Base-by-base conservation (phyloP, 2,888 invertebrate genomes). In the Ariolimax columbianus region DNA sequence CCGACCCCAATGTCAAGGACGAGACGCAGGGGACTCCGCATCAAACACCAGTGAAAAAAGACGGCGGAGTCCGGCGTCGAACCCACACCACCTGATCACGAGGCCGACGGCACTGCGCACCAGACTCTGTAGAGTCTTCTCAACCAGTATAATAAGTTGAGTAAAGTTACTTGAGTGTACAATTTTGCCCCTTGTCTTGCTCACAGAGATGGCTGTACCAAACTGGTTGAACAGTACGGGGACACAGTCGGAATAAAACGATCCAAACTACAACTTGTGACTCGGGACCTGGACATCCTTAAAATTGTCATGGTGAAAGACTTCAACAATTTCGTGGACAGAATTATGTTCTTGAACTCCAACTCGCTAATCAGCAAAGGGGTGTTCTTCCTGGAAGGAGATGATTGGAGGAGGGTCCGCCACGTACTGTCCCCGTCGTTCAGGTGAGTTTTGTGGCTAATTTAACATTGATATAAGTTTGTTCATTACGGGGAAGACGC, bases 261-360 rank as follows among this genome's bases (percentile, higher is more conserved):
- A 11, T 55, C 26, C 36, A 23, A 23, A 4, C 7, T 79, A 26
- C 33, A 55, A 33, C 73, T 84, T 0, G 26, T 84, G 30, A 79
- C 84, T 0, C 72, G 84, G 1, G 84, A 84, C 38, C 36, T 84
- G n/a, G 79, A 78, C 33, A 30, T 84, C 30, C 63, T 84, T 0
- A 79, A 73, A 26, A 26, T 43, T 23, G 68, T 84, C 68, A 70
- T 84, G 84, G 79, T 79, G 30, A 84, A 84, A 59, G 84, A 84
- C 43, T 84, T 84, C 63, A 84, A 79, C n/a, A 79, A 84, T 79
- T 84, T 84, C n/a, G 84, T 84, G 23, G 73, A 84, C 47, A 36
- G 84, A 40, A 4, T 17, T 7, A 36, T 38, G 38, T 2, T 19
- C 1, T 19, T 84, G 4, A 26, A 43, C 0, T 36, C 84, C 55